Evolutionary conservation across 2,888 invertebrate genomes (phyloP).

Genomic region (Arge pagana): DNA sequence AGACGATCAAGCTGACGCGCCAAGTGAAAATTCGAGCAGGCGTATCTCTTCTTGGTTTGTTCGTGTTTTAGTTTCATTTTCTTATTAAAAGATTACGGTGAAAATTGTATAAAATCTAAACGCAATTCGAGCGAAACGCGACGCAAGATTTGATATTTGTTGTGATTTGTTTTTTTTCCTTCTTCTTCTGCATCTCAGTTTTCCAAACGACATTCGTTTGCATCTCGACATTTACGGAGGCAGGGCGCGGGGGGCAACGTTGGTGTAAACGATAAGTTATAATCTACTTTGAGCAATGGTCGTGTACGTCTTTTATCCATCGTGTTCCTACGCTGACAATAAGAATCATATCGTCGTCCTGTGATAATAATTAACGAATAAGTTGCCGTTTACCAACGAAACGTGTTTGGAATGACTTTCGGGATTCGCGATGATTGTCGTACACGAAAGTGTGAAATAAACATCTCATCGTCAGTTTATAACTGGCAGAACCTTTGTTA

Average conservation of each 20-base stretch:
- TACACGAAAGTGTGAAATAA: slow-evolving; percentile 39
- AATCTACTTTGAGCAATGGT: slow-evolving; percentile 49
- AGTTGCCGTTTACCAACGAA: too few relatives aligned
- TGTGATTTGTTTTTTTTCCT: neutral
- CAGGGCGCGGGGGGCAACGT: slow-evolving; percentile 21
- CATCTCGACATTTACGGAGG: too few relatives aligned
- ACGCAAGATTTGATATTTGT: slow-evolving; percentile 18
- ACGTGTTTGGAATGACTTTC: too few relatives aligned
- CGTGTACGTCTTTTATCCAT: slow-evolving; percentile 32
- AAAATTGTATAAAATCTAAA: slow-evolving; percentile 42
- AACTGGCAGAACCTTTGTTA: slow-evolving; percentile 15
- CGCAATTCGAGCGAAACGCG: slow-evolving; percentile 36
- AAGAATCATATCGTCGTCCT: too few relatives aligned
- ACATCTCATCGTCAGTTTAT: slow-evolving; percentile 32
- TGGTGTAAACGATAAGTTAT: slow-evolving; percentile 18
- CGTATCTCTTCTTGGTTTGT: too few relatives aligned
- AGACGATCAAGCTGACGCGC: too few relatives aligned
- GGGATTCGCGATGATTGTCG: slow-evolving; percentile 45
- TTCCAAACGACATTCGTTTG: slow-evolving; percentile 15
- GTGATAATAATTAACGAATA: too few relatives aligned
- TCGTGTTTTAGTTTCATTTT: too few relatives aligned
- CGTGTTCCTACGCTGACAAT: too few relatives aligned
- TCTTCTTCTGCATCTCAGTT: slow-evolving; percentile 1
- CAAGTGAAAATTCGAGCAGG: too few relatives aligned
- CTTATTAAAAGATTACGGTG: slow-evolving; percentile 33